Conservation (phyloP, 1,140 invertebrate genomes). For the Drosophila truncata region DNA sequence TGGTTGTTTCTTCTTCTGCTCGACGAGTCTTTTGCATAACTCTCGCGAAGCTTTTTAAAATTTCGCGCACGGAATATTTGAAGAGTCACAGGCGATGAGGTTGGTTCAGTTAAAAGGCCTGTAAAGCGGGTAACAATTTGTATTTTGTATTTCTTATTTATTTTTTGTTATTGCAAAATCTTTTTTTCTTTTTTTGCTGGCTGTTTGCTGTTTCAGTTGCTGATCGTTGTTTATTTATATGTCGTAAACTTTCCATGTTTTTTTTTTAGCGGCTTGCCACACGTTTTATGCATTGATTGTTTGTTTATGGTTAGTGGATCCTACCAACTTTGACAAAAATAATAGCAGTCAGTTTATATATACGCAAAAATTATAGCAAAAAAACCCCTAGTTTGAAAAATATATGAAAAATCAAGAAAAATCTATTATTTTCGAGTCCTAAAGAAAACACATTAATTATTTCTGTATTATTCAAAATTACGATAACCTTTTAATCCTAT, state of each 20-base stretch:
- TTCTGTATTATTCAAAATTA: no score
- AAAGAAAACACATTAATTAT: background rate
- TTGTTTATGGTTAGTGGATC: conserved; percentile 47
- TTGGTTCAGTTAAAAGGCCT: conserved; percentile 24
- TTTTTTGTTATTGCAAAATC: conserved; percentile 65
- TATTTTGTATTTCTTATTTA: conserved; percentile 69
- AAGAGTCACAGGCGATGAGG: conserved; percentile 58
- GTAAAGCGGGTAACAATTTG: conserved; percentile 49
- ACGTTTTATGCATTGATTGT: conserved; percentile 50
- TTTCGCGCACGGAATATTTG: conserved; percentile 77
- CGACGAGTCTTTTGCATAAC: conserved; percentile 74
- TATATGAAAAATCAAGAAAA: background rate
- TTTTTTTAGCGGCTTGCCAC: conserved; percentile 41
- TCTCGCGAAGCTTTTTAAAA: conserved; percentile 42
- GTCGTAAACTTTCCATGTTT: conserved; percentile 72
- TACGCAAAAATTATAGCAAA: background rate
- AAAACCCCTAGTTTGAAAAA: background rate
- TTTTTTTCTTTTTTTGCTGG: background rate
- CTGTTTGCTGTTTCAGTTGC: conserved; percentile 25
- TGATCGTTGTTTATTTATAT: conserved; percentile 29
- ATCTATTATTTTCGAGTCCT: background rate
- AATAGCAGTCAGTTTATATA: background rate
- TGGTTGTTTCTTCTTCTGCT: no score
- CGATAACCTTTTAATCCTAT: background rate
- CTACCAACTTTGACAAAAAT: conserved; percentile 29